Percentiles rank a stretch among this genome's conserved stretches.
These are phyloP conservation scores for Nycticryphes semicollaris DNA, from an alignment of 2,113 vertebrate genomes.

Conservation along the genomic window DNA sequence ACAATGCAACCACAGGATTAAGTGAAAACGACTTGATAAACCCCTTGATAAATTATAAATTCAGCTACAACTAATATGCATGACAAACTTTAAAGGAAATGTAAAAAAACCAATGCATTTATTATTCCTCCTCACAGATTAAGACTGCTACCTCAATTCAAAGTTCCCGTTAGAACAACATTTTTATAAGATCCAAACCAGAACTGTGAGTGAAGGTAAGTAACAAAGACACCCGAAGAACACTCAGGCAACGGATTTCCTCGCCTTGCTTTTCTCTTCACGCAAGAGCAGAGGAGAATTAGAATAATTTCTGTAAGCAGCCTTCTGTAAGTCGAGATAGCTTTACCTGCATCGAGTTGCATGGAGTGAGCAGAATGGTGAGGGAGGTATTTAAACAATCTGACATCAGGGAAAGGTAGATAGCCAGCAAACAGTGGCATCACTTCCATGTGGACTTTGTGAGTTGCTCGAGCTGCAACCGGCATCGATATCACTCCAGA, in stretches of 20 bases:
- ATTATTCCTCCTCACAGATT: background rate
- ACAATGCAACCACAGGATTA: background rate
- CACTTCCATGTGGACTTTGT: slow-evolving; percentile 94
- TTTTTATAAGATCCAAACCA: background rate
- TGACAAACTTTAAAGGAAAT: background rate
- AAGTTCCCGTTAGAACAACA: background rate
- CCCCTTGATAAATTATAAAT: background rate
- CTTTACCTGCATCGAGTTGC: slow-evolving; percentile 90
- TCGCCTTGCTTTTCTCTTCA: background rate
- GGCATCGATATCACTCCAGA: slow-evolving; percentile 95
- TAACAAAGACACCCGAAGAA: background rate
- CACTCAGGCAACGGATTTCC: background rate
- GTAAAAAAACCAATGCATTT: background rate
- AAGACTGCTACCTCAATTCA: background rate
- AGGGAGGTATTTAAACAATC: slow-evolving; percentile 92
- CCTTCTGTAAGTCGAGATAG: background rate
- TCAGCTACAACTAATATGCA: background rate
- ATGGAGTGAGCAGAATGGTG: slow-evolving; percentile 85
- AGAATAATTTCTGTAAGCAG: background rate
- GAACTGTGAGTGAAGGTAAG: background rate
- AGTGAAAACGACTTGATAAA: too few species aligned
- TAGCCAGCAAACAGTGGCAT: slow-evolving; percentile 95
- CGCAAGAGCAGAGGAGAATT: background rate
- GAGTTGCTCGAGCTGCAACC: slow-evolving; percentile 80
- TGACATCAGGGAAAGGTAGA: slow-evolving; percentile 92